These are phyloP conservation scores for Micropoecilia bifurca DNA, from an alignment of 2,797 vertebrate species.

Conservation along the genomic window DNA sequence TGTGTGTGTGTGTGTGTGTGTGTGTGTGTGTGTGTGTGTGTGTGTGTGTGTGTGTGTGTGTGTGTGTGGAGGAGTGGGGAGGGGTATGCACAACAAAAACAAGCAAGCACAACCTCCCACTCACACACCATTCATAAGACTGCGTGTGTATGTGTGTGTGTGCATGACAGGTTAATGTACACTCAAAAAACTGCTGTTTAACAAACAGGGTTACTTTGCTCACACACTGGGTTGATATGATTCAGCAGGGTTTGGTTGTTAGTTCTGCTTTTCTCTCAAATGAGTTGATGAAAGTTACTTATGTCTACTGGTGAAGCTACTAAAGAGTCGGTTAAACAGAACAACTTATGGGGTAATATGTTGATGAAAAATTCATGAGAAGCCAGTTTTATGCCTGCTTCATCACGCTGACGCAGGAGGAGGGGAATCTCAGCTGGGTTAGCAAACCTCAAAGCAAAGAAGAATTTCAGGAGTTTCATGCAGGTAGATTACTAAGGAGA, in stretches of 20 bases:
- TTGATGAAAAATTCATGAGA: too few relatives aligned
- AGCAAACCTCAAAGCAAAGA: background rate
- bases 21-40: background rate
- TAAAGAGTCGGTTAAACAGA: background rate
- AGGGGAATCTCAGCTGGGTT: background rate
- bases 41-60: background rate
- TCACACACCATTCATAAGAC: slow-evolving; percentile 73
- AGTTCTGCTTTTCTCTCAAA: background rate
- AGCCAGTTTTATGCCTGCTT: too few relatives aligned
- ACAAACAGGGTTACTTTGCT: background rate
- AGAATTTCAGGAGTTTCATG: background rate
- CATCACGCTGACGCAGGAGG: too few relatives aligned
- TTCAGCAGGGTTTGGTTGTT: background rate
- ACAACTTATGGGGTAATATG: background rate
- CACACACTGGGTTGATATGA: background rate
- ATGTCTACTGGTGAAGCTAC: background rate
- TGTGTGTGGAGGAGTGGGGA: too few relatives aligned
- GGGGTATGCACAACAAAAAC: slow-evolving; percentile 53
- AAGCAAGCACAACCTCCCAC: slow-evolving; percentile 66
- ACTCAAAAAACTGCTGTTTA: background rate
- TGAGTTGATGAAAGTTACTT: background rate
- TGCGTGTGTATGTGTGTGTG: slow-evolving; percentile 36
- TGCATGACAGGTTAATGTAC: slow-evolving; percentile 20
- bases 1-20: slow-evolving; percentile 16
- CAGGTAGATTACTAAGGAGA: background rate